Conservation (phyloP, 1,140 invertebrate genomes). For the Mya arenaria region DNA sequence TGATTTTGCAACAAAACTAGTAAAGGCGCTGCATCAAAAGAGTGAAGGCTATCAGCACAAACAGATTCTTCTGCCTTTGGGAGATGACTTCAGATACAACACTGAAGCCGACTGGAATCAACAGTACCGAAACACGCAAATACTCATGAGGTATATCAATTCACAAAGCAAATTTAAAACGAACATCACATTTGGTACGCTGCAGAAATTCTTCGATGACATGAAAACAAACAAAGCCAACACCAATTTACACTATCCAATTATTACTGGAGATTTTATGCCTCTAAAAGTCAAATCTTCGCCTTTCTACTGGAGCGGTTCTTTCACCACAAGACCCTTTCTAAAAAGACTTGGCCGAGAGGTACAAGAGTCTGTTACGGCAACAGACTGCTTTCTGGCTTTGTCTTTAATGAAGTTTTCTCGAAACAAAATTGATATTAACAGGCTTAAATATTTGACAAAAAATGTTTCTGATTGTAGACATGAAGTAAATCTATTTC, state of each 20-base stretch:
- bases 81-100: constrained; percentile 7
- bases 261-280: not conserved
- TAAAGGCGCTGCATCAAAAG: not conserved
- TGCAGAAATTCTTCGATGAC: not conserved
- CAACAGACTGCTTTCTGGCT: not conserved
- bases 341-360: not conserved
- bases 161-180: not conserved
- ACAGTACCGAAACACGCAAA: not conserved
- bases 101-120: not conserved
- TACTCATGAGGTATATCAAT: constrained; percentile 16
- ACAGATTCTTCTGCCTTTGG: not conserved
- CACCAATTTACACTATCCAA: not conserved
- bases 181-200: not conserved
- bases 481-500: too few relatives aligned
- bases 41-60: not conserved
- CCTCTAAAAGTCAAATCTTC: not conserved
- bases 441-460: too few relatives aligned
- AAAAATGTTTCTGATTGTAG: too few relatives aligned
- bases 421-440: too few relatives aligned
- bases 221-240: not conserved
- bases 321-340: constrained; percentile 10
- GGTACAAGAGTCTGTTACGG: constrained; percentile 2
- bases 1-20: constrained; percentile 4
- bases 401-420: not conserved
- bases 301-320: constrained; percentile 26